Percentiles rank a stretch among this genome's conserved stretches.
phyloP scores from a whole-genome alignment of 2,888 invertebrate species.

The Plagodis dolabraria region DNA sequence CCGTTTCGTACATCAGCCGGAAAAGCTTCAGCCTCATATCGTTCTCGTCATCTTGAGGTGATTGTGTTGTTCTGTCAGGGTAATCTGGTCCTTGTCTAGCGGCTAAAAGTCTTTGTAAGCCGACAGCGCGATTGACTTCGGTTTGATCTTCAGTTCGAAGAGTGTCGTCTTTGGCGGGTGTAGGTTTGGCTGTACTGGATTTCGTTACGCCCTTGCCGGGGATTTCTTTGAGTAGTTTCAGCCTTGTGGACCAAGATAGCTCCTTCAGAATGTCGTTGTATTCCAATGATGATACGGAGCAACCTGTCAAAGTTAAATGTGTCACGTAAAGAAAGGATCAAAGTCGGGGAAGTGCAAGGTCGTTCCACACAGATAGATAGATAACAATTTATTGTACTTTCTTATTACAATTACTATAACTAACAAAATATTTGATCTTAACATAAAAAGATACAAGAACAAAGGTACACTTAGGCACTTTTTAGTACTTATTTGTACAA shows the following conservation, averaged over 20 bases:
- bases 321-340: not conserved
- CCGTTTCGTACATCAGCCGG: constrained; percentile 68
- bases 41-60: constrained; percentile 46
- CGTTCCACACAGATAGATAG: no score
- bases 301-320: not conserved
- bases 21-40: constrained; percentile 68
- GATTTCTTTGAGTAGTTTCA: constrained; percentile 11
- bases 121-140: not conserved
- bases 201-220: not conserved
- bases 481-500: no score
- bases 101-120: not conserved
- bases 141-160: not conserved
- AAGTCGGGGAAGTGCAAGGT: not conserved
- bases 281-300: not conserved
- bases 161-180: not conserved
- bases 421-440: no score
- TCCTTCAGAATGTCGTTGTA: constrained; percentile 8
- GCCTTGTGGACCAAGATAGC: constrained; percentile 10
- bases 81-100: not conserved
- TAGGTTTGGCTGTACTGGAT: not conserved
- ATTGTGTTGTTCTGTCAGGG: not conserved
- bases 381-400: no score
- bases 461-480: no score
- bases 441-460: no score
- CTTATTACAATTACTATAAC: no score